phyloP scores from a whole-genome alignment of 2,888 invertebrate genomes.

The Ormyrus nitidulus region DNA sequence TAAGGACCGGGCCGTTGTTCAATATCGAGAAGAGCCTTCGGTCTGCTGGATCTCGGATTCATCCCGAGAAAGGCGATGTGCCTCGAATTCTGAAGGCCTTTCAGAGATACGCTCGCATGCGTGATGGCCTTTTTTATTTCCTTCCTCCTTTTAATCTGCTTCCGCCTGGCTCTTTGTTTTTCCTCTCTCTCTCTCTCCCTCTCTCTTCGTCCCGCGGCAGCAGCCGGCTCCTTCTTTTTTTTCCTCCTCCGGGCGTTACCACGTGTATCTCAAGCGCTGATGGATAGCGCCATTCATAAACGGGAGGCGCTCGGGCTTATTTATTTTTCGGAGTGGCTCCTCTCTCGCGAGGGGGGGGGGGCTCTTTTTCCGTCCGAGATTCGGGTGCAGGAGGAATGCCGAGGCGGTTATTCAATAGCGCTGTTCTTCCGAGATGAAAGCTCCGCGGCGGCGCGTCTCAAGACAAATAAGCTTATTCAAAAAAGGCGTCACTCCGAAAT shows the following conservation, averaged over 20 bases:
- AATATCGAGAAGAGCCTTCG: too few species aligned
- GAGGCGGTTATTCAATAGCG: not conserved
- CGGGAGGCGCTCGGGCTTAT: not conserved
- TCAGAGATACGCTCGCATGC: not conserved
- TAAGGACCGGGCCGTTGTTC: too few species aligned
- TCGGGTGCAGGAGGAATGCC: too few species aligned
- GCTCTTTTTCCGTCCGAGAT: too few species aligned
- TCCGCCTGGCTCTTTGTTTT: too few species aligned
- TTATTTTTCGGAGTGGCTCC: too few species aligned
- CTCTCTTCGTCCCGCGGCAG: not conserved
- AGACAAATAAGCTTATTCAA: too few species aligned
- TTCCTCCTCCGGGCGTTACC: too few species aligned
- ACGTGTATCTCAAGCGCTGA: not conserved
- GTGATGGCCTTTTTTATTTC: not conserved
- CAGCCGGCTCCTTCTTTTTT: not conserved
- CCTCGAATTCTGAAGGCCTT: conserved; percentile 21
- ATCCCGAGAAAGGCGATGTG: not conserved
- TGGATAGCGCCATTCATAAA: not conserved
- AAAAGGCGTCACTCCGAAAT: too few species aligned
- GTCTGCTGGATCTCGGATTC: too few species aligned
- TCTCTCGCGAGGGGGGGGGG: too few species aligned
- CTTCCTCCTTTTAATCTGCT: not conserved
- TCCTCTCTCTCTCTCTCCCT: not conserved
- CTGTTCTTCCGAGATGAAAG: not conserved
- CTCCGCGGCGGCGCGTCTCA: not conserved